These are phyloP conservation scores for Melieria omissa DNA, from an alignment of 2,888 invertebrate genomes.

Conservation along the genomic window DNA sequence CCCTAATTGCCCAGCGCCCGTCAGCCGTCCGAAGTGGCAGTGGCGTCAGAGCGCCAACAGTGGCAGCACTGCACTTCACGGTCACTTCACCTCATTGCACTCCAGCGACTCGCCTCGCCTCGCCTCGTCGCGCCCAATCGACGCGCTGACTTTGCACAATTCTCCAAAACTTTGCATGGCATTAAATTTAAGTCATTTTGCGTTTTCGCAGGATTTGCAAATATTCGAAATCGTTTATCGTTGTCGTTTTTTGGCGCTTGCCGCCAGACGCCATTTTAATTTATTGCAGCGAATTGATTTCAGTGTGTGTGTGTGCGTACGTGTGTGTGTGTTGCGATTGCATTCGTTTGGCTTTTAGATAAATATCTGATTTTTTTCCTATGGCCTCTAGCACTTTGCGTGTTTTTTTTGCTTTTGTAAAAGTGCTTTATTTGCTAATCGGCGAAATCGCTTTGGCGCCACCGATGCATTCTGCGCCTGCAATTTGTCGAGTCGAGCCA, in stretches of 20 bases:
- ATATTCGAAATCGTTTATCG: conserved; percentile 51
- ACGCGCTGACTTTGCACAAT: neutral
- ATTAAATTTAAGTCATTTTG: conserved; percentile 44
- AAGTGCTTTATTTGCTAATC: too few species aligned
- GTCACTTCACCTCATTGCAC: neutral
- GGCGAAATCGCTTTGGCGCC: too few species aligned
- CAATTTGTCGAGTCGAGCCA: too few species aligned
- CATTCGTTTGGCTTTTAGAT: too few species aligned
- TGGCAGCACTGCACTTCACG: neutral
- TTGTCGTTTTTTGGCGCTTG: too few species aligned
- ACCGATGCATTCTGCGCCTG: too few species aligned
- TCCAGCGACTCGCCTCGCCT: neutral
- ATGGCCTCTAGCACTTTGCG: too few species aligned
- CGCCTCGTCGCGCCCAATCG: neutral
- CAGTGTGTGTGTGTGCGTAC: neutral
- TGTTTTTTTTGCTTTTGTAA: neutral
- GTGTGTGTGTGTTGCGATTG: too few species aligned
- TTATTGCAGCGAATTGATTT: neutral
- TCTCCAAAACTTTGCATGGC: conserved; percentile 29
- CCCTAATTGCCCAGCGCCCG: too few species aligned
- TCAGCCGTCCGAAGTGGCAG: too few species aligned
- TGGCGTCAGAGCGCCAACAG: too few species aligned
- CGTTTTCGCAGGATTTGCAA: conserved; percentile 53
- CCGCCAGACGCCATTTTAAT: neutral
- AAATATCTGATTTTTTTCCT: too few species aligned